phyloP scores from a whole-genome alignment of 2,113 vertebrate genomes.

The Rhea americana region DNA sequence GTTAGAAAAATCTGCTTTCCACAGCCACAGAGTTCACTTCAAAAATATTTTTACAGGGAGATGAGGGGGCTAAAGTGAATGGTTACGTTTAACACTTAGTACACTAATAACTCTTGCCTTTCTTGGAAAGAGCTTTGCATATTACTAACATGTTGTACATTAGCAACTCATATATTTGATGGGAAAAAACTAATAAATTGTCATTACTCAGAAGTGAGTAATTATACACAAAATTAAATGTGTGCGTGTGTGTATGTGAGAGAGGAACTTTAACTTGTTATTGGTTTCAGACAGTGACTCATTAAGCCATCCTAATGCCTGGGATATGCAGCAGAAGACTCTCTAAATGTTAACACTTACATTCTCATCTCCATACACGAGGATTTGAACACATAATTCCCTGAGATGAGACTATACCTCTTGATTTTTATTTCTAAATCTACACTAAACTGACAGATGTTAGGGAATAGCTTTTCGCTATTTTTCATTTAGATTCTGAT shows the following conservation, averaged over 20 bases:
- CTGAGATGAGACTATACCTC: conserved; percentile 70
- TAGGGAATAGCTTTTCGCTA: conserved; percentile 56
- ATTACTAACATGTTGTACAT: background rate
- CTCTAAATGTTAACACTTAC: conserved; percentile 58
- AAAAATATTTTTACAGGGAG: background rate
- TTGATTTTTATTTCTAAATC: conserved; percentile 77
- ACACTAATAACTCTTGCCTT: background rate
- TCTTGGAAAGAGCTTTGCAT: background rate
- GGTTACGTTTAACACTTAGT: background rate
- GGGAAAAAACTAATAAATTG: conserved; percentile 49
- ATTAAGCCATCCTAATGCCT: conserved; percentile 61
- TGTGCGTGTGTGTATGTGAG: background rate
- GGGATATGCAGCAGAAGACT: conserved; percentile 33
- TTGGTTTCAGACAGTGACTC: conserved; percentile 61
- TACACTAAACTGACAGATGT: conserved; percentile 76
- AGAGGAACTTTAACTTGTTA: conserved; percentile 29
- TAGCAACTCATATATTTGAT: background rate
- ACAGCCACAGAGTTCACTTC: conserved; percentile 7
- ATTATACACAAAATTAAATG: conserved; percentile 38
- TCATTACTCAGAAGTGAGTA: conserved; percentile 53
- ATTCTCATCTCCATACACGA: conserved; percentile 51
- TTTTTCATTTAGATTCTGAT: conserved; percentile 74
- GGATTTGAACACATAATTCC: conserved; percentile 73
- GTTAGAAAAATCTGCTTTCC: conserved; percentile 36
- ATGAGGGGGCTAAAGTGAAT: background rate